Evolutionary conservation across 2,113 vertebrate genomes (phyloP).

Genomic region (Myiagra hebetior): DNA sequence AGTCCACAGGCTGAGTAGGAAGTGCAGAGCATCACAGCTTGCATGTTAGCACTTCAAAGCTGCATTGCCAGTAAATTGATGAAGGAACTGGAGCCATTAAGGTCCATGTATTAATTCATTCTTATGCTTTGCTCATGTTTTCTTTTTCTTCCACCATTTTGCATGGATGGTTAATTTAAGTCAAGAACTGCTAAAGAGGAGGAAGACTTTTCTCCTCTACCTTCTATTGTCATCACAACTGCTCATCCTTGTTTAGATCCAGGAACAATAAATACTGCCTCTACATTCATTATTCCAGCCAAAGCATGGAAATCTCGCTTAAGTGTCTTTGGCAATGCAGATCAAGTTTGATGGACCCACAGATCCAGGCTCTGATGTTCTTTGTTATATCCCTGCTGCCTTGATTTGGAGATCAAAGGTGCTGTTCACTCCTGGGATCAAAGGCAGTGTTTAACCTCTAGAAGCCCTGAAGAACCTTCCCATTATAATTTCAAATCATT

Average conservation of each 20-base stretch:
- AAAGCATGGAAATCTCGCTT: not conserved
- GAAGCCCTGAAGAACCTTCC: slow-evolving; percentile 40
- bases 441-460: slow-evolving; percentile 62
- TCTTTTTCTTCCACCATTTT: not conserved
- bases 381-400: not conserved
- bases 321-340: slow-evolving; percentile 22
- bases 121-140: not conserved
- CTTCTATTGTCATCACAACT: not conserved
- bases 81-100: not conserved
- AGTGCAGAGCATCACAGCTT: not conserved
- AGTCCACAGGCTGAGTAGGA: not conserved
- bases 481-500: slow-evolving; percentile 34
- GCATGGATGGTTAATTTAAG: not conserved
- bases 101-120: not conserved
- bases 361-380: not conserved
- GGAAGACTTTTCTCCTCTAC: not conserved
- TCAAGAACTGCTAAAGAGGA: not conserved
- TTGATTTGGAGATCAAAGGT: slow-evolving; percentile 68
- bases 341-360: not conserved
- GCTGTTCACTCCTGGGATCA: slow-evolving; percentile 44
- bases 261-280: not conserved
- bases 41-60: not conserved
- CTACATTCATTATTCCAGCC: not conserved
- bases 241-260: not conserved
- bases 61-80: not conserved